phyloP scores from a whole-genome alignment of 2,113 vertebrate genomes.

The Podocnemis expansa region DNA sequence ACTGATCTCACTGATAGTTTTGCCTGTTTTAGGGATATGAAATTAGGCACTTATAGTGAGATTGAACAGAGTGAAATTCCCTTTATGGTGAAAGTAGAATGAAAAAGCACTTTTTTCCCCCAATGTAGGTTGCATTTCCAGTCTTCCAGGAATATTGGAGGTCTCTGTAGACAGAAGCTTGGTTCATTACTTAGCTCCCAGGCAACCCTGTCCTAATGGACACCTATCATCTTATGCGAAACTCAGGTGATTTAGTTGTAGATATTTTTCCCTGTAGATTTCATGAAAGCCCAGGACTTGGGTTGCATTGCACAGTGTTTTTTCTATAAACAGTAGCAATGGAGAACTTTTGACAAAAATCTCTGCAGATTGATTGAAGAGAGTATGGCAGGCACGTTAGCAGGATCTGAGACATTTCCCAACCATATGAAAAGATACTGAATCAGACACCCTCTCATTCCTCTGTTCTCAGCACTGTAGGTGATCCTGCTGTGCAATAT shows the following conservation, averaged over 20 bases:
- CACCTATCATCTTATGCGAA: neutral
- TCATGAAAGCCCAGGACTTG: neutral
- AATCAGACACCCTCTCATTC: neutral
- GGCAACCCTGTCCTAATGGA: neutral
- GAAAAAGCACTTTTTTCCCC: neutral
- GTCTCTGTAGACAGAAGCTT: neutral
- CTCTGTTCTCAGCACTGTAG: neutral
- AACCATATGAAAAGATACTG: neutral
- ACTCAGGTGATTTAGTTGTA: neutral
- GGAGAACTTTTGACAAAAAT: neutral
- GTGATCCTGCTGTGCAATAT: neutral
- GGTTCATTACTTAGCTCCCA: neutral
- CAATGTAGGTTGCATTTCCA: neutral
- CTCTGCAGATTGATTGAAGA: neutral
- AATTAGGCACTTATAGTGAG: neutral
- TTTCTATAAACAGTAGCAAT: neutral
- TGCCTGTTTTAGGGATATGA: neutral
- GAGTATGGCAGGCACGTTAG: neutral
- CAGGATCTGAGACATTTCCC: neutral
- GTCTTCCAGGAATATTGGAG: neutral
- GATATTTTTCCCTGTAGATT: neutral
- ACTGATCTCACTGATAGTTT: neutral
- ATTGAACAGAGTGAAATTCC: neutral
- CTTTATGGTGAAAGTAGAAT: neutral
- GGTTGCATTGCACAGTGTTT: neutral